Conservation (phyloP, 2,113 vertebrate genomes). For the Phoenicopterus ruber region DNA sequence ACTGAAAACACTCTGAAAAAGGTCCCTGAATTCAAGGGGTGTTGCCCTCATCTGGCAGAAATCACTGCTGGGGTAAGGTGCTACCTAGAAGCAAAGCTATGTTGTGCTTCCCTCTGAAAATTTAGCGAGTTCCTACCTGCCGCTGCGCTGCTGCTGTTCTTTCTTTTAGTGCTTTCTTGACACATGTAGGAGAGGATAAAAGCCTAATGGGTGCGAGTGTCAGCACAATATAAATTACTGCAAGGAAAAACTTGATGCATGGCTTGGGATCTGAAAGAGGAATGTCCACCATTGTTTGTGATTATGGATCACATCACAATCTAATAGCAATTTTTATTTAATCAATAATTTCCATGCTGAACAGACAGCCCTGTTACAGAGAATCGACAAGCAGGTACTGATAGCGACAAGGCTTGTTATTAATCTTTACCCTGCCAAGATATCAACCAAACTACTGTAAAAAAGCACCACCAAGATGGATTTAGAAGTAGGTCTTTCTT, state of each 20-base stretch:
- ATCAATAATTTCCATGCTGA: slow-evolving; percentile 99
- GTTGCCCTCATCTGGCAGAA: background rate
- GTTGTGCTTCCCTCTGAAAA: background rate
- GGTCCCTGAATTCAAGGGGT: background rate
- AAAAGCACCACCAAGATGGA: slow-evolving; percentile 86
- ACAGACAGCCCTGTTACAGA: slow-evolving; percentile 88
- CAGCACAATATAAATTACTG: slow-evolving; percentile 84
- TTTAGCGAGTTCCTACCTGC: background rate
- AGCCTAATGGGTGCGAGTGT: slow-evolving; percentile 73
- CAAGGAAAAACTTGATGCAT: slow-evolving; percentile 84
- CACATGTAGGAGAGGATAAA: slow-evolving; percentile 68
- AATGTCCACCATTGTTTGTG: slow-evolving; percentile 80
- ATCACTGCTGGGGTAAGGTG: background rate
- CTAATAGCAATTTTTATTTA: slow-evolving; percentile 98
- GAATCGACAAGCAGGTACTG: slow-evolving; percentile 97
- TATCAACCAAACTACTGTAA: slow-evolving; percentile 90
- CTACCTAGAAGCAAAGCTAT: background rate
- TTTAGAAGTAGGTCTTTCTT: slow-evolving; percentile 70
- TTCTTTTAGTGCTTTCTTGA: slow-evolving; percentile 57
- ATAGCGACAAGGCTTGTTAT: slow-evolving; percentile 88
- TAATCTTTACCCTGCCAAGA: slow-evolving; percentile 90
- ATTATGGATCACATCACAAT: slow-evolving; percentile 91
- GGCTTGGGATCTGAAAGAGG: slow-evolving; percentile 76
- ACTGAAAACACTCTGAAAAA: background rate
- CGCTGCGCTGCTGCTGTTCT: slow-evolving; percentile 26